Percentiles rank a stretch among this genome's conserved stretches.
Conservation (phyloP, 92 coral and sea anemone genomes). For the Phenganax marumi region DNA sequence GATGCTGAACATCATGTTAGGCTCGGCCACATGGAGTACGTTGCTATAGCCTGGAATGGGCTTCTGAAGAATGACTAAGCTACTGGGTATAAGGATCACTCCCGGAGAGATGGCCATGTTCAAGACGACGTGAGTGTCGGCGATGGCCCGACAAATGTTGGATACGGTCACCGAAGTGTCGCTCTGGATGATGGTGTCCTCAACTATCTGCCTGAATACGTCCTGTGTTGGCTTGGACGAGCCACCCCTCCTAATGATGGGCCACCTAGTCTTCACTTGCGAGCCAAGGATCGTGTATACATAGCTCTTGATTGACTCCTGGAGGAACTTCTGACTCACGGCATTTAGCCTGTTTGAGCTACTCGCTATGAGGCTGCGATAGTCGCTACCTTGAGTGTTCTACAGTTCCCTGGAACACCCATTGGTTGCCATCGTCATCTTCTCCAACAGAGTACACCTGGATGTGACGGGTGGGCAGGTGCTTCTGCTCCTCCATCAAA, state of each 20-base stretch:
- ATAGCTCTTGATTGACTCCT: background rate
- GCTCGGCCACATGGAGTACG: background rate
- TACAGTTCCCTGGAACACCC: background rate
- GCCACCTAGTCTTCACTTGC: too few species aligned
- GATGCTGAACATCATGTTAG: background rate
- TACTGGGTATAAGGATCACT: background rate
- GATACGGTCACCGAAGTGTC: background rate
- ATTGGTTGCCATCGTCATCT: background rate
- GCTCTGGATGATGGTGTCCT: background rate
- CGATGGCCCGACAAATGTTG: background rate
- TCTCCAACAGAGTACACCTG: background rate
- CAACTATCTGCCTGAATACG: background rate
- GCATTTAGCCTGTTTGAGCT: background rate
- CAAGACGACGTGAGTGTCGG: background rate
- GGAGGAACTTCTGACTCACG: background rate
- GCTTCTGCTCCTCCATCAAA: background rate
- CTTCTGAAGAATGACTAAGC: background rate
- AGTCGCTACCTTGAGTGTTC: background rate
- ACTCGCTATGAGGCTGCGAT: background rate
- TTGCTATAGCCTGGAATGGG: slow-evolving; percentile 3
- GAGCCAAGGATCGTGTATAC: background rate
- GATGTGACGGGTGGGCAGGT: background rate
- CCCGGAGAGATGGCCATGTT: too few species aligned
- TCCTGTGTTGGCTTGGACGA: background rate
- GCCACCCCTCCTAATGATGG: background rate